Base-by-base conservation (phyloP, 2,888 invertebrate species). In the Parochlus steinenii region DNA sequence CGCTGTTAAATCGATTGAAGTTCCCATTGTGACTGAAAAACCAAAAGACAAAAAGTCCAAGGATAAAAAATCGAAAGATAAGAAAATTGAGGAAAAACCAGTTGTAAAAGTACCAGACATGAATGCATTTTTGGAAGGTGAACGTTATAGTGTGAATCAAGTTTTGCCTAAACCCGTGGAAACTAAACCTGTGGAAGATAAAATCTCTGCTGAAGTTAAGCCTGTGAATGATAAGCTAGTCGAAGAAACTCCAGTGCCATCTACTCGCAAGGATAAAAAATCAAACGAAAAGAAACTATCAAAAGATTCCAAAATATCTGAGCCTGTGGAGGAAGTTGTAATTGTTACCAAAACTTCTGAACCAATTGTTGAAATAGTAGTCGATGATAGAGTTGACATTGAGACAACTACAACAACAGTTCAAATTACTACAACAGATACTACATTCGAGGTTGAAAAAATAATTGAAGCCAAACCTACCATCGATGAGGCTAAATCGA, bases 341-440 rank as follows among this genome's bases (percentile, higher is more conserved):
- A 17, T 29, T 17, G 18, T 18, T n/a, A n/a, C n/a, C n/a, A n/a
- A n/a, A n/a, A n/a, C n/a, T 18, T 30, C 30, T 19, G 30, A 30
- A 19, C 18, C 17, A 45, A 50, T 66, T 10, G 66, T 64, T 34
- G 67, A 69, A 42, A 54, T 59, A 24, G 58, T 57, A 40, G 56
- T 62, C 8, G 67, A 67, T n/a, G 57, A 58, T 39, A 56, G 55
- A 31, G 52, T 72, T 29, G 63, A 63, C 40, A 58, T 74, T 28
- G 62, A 62, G 43, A 63, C 74, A 44, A 78, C 77, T 7, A 65
- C 74, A 2, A 71, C 71, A 46, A 57, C 69, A 43, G 78, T 76
- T 11, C 52, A 78, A 1, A 52, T 79, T 39, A 74, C 76, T 8
- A 64, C 78, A 6, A 7, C 25, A 25, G 12, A 25, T 11, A 25